Evolutionary conservation across 2,888 invertebrate species (phyloP).

Genomic region (Sclerodermus sp.): DNA sequence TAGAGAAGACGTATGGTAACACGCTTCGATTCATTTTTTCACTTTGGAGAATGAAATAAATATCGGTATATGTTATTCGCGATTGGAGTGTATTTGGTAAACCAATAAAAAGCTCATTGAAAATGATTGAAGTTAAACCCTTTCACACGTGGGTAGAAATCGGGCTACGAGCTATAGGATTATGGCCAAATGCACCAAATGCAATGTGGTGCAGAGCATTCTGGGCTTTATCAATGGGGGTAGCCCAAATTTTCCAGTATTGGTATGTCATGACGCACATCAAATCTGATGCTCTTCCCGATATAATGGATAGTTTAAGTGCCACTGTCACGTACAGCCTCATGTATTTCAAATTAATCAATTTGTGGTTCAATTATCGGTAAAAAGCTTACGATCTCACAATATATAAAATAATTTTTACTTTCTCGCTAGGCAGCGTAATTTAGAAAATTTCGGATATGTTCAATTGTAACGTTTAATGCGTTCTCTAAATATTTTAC

Average conservation of each 20-base stretch:
- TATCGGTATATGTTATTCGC: too few relatives aligned
- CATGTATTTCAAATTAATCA: slow-evolving; percentile 9
- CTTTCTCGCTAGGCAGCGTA: too few relatives aligned
- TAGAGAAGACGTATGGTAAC: too few relatives aligned
- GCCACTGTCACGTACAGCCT: slow-evolving; percentile 8
- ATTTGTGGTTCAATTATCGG: slow-evolving; percentile 13
- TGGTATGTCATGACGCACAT: slow-evolving; percentile 7
- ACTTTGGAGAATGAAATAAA: too few relatives aligned
- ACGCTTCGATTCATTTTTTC: too few relatives aligned
- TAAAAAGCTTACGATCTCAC: slow-evolving; percentile 6
- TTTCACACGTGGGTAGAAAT: slow-evolving; percentile 4
- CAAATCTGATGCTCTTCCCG: not conserved
- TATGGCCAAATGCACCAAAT: slow-evolving; percentile 12
- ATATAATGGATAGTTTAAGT: slow-evolving; percentile 15
- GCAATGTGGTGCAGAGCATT: not conserved
- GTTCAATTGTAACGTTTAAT: too few relatives aligned
- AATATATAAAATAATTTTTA: too few relatives aligned
- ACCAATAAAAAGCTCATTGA: too few relatives aligned
- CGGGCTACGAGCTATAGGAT: slow-evolving; percentile 11
- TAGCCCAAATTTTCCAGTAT: slow-evolving; percentile 9
- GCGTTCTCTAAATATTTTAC: too few relatives aligned
- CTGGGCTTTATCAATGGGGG: slow-evolving; percentile 6
- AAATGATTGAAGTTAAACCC: too few relatives aligned
- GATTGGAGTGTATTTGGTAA: too few relatives aligned
- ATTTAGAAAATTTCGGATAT: too few relatives aligned